Evolutionary conservation across 2,113 vertebrate species (phyloP).

Genomic region (Eretmodus cyanostictus): DNA sequence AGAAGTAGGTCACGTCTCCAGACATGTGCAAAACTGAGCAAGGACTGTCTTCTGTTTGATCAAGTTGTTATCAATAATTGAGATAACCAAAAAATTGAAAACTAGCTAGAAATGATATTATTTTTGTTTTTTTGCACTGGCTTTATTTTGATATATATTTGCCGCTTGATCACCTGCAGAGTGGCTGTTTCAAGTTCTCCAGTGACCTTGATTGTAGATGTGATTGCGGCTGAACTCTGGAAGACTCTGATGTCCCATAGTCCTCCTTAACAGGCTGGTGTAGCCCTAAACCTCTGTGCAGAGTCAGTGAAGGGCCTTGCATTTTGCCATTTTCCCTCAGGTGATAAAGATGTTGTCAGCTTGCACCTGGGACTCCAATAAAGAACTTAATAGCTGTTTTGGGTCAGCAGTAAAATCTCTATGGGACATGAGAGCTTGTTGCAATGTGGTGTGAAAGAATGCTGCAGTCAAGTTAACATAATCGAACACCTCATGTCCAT

Average conservation of each 20-base stretch:
- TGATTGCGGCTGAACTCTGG: neutral
- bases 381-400: conserved; percentile 57
- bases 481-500: conserved; percentile 32
- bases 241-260: neutral
- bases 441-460: conserved; percentile 52
- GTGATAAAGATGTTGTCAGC: conserved; percentile 57
- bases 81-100: neutral
- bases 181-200: neutral
- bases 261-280: neutral
- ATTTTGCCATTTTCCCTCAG: conserved; percentile 5
- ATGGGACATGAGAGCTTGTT: conserved; percentile 43
- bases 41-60: neutral
- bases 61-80: neutral
- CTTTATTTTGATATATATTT: neutral
- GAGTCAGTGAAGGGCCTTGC: neutral
- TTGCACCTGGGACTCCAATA: conserved; percentile 64
- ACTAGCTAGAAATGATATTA: neutral
- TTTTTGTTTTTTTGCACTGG: neutral
- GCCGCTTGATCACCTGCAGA: neutral
- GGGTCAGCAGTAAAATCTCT: conserved; percentile 44
- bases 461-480: neutral
- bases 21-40: neutral
- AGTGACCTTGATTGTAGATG: neutral
- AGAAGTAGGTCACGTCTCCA: neutral
- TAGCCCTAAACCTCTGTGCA: neutral